Conservation (phyloP, 2,888 invertebrate species). For the Drosophila emarginata region DNA sequence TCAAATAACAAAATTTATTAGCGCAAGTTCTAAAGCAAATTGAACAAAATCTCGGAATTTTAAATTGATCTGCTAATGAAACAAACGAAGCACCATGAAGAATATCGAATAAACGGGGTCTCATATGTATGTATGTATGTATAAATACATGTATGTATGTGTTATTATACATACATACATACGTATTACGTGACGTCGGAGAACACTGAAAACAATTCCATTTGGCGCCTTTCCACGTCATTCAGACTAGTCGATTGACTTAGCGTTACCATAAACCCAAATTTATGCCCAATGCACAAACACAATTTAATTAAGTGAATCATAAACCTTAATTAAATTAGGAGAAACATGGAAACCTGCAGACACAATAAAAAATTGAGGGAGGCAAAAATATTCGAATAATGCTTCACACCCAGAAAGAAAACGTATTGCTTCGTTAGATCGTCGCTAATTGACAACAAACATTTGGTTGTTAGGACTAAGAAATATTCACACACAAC, state of each 20-base stretch:
- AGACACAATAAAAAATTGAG: background rate
- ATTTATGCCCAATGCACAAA: constrained; percentile 17
- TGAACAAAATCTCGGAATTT: constrained; percentile 6
- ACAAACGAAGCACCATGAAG: constrained; percentile 12
- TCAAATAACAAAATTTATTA: constrained; percentile 23
- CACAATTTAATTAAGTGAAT: constrained; percentile 35
- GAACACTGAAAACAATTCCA: constrained; percentile 23
- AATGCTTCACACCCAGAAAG: constrained; percentile 10
- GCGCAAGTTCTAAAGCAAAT: background rate
- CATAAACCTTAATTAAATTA: constrained; percentile 56
- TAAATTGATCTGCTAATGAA: constrained; percentile 42
- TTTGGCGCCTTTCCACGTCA: constrained; percentile 11
- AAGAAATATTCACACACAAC: background rate
- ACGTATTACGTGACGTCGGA: constrained; percentile 15
- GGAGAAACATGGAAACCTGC: constrained; percentile 22
- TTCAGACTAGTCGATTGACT: constrained; percentile 21
- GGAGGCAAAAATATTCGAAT: constrained; percentile 5
- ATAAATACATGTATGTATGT: no score
- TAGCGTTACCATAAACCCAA: constrained; percentile 50
- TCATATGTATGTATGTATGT: background rate
- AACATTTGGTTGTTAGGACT: background rate
- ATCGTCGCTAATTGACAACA: constrained; percentile 51
- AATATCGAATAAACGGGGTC: background rate
- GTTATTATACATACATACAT: no score
- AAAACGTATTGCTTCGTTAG: constrained; percentile 49